Base-by-base conservation (phyloP, 1,140 invertebrate species). In the Tachypleus tridentatus region DNA sequence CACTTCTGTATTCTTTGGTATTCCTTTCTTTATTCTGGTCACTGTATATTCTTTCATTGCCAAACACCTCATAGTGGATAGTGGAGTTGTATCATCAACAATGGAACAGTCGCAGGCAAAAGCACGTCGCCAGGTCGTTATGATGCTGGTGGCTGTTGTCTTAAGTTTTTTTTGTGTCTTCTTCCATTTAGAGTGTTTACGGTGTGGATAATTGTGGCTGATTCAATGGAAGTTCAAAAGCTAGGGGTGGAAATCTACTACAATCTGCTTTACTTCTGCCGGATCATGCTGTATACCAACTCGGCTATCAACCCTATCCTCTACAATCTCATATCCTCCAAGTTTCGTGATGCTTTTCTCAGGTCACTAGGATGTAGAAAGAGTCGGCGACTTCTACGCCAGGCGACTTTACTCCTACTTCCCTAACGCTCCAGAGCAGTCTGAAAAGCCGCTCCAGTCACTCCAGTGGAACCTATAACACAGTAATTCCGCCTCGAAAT, bases 61-160 rank as follows among this genome's bases (percentile, higher is more conserved):
- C 0, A 82, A 83, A 65, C 87, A 90, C 72, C 81, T 93, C 49
- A 87, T 91, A 5, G 10, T 10, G 9, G 62, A 67, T 56, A 69
- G 50, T 10, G 47, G 60, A 11, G 5, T 64, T n/a, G 11, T 67
- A 9, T n/a, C n/a, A 11, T 67, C 61, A 5, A 64, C 6, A 6
- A 49, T 49, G n/a, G 61, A 64, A 59, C 51, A 56, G 7, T 9
- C 52, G 7, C 62, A 67, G n/a, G 70, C 72, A 61, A 60, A 68
- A 51, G 65, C 73, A 0, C 63, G 76, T 4, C 60, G 71, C 10
- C 82, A 84, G 72, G 81, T 84, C 29, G 87, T 94, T 7, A 72
- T 90, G 11, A 95, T 94, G 89, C 77, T 95, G 7, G 89, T 86
- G 5, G 87, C 89, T 3, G 91, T 96, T 0, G 90, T 95, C 0